A percentile compares a stretch with the other conserved stretches of the same genome.
Conservation (phyloP, 2,797 vertebrate genomes). For the Epinephelus malabaricus region DNA sequence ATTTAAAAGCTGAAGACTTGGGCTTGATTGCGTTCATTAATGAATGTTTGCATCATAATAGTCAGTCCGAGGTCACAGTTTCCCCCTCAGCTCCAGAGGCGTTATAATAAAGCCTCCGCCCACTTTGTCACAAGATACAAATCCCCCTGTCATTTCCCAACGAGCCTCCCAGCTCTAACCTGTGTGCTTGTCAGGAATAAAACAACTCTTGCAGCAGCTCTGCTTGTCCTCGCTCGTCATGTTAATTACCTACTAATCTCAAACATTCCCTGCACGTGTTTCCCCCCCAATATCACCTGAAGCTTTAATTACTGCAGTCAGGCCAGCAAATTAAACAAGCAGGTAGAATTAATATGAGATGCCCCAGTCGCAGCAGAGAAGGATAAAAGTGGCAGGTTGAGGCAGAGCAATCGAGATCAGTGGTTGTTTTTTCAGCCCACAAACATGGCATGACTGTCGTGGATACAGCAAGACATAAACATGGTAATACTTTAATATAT, state of each 20-base stretch:
- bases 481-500: neutral
- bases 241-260: conserved; percentile 47
- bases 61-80: neutral
- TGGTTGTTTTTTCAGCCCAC: neutral
- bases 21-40: conserved; percentile 7
- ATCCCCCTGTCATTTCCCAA: neutral
- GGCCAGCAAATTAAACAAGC: conserved; percentile 7
- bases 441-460: neutral
- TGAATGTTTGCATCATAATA: conserved; percentile 8
- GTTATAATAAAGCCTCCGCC: neutral
- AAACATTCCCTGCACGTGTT: conserved; percentile 13
- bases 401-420: neutral
- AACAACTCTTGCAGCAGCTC: neutral
- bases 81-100: conserved; percentile 16
- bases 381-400: neutral
- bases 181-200: conserved; percentile 15
- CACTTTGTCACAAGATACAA: neutral
- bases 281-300: conserved; percentile 16
- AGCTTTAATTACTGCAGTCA: conserved; percentile 28
- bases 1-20: neutral
- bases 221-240: conserved; percentile 10
- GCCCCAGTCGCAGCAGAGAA: neutral
- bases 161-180: conserved; percentile 17
- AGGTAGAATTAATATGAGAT: conserved; percentile 19
- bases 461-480: neutral